Base-by-base conservation (phyloP, 2,113 vertebrate genomes). In the Melanostigma gelatinosum region DNA sequence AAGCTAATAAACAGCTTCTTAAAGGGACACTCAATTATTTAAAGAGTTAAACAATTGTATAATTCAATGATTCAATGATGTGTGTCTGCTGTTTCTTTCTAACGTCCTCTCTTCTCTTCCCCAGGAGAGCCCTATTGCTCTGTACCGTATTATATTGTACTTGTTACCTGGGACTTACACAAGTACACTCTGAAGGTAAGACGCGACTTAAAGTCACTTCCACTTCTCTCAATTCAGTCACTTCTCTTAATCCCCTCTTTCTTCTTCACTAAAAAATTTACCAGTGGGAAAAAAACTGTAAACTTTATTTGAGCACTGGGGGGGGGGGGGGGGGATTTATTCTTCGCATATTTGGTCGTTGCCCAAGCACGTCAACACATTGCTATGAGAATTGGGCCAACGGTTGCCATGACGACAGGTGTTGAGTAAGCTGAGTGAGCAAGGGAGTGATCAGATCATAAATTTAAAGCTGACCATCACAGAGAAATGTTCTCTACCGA, bases 171-270 rank as follows among this genome's bases (percentile, higher is more conserved):
- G 97, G 96, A 95, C 94, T 96, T 94, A 93, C 96, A 89, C 96
- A 97, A 96, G 96, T 95, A 93, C 94, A 93, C 94, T 94, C 96
- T 97, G 96, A 98, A 98, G 98, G 98, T 99, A 98, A 97, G 92
- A 75, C 58, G 13, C 13, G 1, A 6, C 54, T 46, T 77, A 2
- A 38, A 5, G 50, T 55, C 57, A n/a, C 22, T 38, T 12, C 63
- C 70, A 60, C 20, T 68, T 48, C 52, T 71, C 16, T 64, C 42
- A 36, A 3, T 61, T 29, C 13, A 48, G 8, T 66, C 64, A 70
- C 54, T 68, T 64, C 55, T 18, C 40, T 54, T 61, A 52, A 40
- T 77, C 66, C 46, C 71, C 9, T 32, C 36, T 71, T 71, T 54
- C 27, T 6, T 44, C 57, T 50, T 63, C 15, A 1, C 16, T 57